Evolutionary conservation across 1,140 invertebrate species (phyloP), one percentile per base, ranked within the genome.

Genomic region (Zelostemma sp.): DNA sequence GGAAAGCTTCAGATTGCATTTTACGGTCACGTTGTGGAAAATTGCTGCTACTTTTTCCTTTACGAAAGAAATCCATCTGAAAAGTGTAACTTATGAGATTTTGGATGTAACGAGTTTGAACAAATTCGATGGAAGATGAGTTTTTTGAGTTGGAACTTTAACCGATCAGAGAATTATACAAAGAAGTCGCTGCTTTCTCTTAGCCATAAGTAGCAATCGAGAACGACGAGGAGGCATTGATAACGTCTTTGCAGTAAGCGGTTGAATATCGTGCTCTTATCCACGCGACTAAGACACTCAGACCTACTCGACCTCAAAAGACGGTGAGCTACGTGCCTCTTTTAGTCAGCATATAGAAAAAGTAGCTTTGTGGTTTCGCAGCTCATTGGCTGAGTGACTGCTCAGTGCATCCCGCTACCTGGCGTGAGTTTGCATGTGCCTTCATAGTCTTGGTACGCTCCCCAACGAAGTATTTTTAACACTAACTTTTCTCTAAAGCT

Each of bases 271-370:
- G 55, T 43, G 43, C 31, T 64, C 64, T 72, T 58, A 72, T 68
- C 68, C 62, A 66, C 68, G 68, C 68, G 58, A 60, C 63, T 62
- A 51, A 71, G 63, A 71, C 59, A 66, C 63, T 71, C 40, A 43
- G 49, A 64, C 40, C 38, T 33, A 67, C 69, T 67, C 57, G 69
- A 72, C 69, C 69, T 72, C 69, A 71, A 72, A 72, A 72, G 64
- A 72, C 64, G 60, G 56, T 53, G 56, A 72, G 68, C 60, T 72
- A 63, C 68, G 63, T 67, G 58, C 51, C 69, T 56, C 56, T n/a
- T 64, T 43, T 54, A 67, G 63, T 60, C 45, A 57, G 59, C 59
- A 63, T 40, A 45, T 55, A 59, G 41, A 63, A 71, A 63, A 58
- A 63, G 67, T 64, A 51, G 48, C 57, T 70, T 51, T 54, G 57